Base-by-base conservation (phyloP, 2,113 vertebrate species). In the Cichladusa arquata region DNA sequence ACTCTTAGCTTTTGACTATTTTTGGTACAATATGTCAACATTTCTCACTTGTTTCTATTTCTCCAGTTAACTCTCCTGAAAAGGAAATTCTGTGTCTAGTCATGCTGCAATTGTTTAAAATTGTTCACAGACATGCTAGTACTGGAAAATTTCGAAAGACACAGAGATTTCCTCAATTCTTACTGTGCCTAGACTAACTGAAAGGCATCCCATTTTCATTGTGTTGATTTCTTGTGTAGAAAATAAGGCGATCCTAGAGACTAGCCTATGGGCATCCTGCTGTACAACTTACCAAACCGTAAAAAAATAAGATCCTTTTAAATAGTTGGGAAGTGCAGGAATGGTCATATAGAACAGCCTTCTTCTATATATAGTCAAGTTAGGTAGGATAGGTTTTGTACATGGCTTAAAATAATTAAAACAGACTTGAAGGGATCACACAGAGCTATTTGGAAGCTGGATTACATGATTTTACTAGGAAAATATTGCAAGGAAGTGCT, bases 131-230 rank as follows among this genome's bases (percentile, higher is more conserved):
- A 15, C 42, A 57, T 25, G 15, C 5, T 24, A 7, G 40, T n/a
- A n/a, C 24, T 56, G 50, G 29, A 85, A 74, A 56, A 74, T 48
- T 48, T 42, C 42, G 29, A 40, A 12, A 47, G n/a, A n/a, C 12
- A 38, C 2, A 14, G 19, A 47, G 18, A 54, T 71, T 62, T 47
- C 16, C 8, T 34, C n/a, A 40, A 25, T 47, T 62, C 56, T 62
- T 71, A 28, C 10, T 71, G 8, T 29, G 34, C 11, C n/a, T 64
- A 48, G 48, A 25, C 16, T 40, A 56, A 48, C 8, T 25, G 34
- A 56, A 71, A 34, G n/a, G 3, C 11, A 25, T 2, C 48, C 5
- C 0, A 0, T 34, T 54, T 62, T 31, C 24, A 14, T 8, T 34
- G 8, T 22, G 16, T 17, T 54, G 16, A 40, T 40, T 62, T 70